Conservation (phyloP, 2,113 vertebrate genomes). For the Marcusenius ussheri region DNA sequence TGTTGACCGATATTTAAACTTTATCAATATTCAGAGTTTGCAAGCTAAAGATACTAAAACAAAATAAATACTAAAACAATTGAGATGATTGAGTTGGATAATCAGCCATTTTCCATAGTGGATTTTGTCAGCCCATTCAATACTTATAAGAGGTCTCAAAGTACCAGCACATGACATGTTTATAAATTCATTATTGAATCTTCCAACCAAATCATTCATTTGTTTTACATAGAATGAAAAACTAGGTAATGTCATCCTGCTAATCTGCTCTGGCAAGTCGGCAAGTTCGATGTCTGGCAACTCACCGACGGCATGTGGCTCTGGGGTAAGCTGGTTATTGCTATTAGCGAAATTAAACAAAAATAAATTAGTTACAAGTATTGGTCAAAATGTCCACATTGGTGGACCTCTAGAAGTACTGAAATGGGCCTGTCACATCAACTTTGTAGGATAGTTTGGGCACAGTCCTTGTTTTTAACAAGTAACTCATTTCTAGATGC, state of each 20-base stretch:
- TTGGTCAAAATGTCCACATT: neutral
- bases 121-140: neutral
- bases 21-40: neutral
- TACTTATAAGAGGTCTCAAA: neutral
- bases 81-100: neutral
- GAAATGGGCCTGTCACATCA: neutral
- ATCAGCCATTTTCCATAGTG: neutral
- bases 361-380: neutral
- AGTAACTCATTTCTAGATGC: neutral
- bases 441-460: neutral
- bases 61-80: neutral
- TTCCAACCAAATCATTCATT: neutral
- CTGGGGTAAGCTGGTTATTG: neutral
- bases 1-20: neutral
- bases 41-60: neutral
- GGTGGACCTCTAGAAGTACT: neutral
- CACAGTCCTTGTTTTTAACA: neutral
- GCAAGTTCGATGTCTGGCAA: neutral
- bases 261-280: neutral
- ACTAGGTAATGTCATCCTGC: neutral
- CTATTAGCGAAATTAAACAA: neutral
- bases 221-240: neutral
- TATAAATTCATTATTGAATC: neutral
- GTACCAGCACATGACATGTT: neutral
- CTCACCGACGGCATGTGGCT: neutral